Evolutionary conservation across 2,797 vertebrate species (phyloP).

Genomic region (Fratercula arctica): DNA sequence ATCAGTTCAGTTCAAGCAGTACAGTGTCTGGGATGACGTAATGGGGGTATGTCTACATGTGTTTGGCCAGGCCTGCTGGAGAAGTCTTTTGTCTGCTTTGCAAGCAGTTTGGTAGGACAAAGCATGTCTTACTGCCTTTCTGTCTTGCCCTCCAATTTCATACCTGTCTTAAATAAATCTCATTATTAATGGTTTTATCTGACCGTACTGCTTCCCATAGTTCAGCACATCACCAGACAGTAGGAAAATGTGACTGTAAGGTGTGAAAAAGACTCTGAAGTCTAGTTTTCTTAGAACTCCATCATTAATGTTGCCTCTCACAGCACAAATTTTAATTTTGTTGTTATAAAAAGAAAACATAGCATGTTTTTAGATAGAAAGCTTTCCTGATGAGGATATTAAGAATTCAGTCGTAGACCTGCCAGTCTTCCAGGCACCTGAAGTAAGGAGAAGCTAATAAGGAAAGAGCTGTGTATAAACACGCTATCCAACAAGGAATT

Average conservation of each 20-base stretch:
- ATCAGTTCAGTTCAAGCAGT: neutral
- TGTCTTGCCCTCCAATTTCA: neutral
- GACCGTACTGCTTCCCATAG: neutral
- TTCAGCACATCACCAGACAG: neutral
- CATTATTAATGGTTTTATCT: neutral
- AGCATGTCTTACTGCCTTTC: neutral
- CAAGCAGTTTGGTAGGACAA: neutral
- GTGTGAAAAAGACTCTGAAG: neutral
- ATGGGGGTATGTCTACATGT: rapidly evolving
- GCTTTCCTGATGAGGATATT: neutral
- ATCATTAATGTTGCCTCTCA: neutral
- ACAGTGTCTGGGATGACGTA: neutral
- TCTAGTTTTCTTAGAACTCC: neutral
- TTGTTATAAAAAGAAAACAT: neutral
- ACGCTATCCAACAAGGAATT: neutral
- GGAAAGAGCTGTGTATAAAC: neutral
- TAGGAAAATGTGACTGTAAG: neutral
- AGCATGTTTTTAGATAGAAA: neutral
- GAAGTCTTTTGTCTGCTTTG: neutral
- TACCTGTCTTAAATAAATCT: neutral
- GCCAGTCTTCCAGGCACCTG: neutral
- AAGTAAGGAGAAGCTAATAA: neutral
- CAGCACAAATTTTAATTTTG: neutral
- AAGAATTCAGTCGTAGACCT: neutral
- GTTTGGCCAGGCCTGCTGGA: neutral